Base-by-base conservation (phyloP, 1,140 invertebrate species). In the Vanessa atalanta region DNA sequence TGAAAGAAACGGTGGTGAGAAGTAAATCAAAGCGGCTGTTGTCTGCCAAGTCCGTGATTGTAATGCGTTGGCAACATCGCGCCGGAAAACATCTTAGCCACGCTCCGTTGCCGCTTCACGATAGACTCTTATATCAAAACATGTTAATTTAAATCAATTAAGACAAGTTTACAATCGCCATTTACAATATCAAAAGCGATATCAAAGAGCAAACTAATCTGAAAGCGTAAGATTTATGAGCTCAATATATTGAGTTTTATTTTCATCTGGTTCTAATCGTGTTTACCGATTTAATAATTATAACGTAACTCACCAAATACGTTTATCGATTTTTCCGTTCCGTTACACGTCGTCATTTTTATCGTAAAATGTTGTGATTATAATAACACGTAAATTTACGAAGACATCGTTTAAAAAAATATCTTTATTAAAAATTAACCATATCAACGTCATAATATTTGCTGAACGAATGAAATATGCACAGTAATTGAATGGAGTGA, bases 21-120 rank as follows among this genome's bases (percentile, higher is more conserved):
- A 87, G 83, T 90, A 92, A 90, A 92, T 92, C 88, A 92, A 87
- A 89, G 81, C 72, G 74, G 65, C 66, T 71, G 82, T 76, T 83
- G 78, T 80, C 70, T 90, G 90, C 90, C 90, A 92, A 90, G 75
- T 81, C 79, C 75, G 81, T 78, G 85, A 89, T 89, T 85, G 82
- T 70, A 87, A 77, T 84, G 82, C 80, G 85, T 89, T 90, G 90
- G 88, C 88, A 89, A 82, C 77, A 81, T 67, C 77, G 67, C 70
- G 75, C 74, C 81, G 75, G 81, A 78, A 81, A 84, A 88, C 85
- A 83, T 87, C 85, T 88, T 84, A 84, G 85, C 80, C 80, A 76
- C 74, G 74, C 79, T 64, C 53, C 57, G 64, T 51, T 70, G 53
- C 70, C 73, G 65, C 75, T 74, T 77, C 73, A 70, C 75, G 75